These are phyloP conservation scores for Atherinomorus stipes DNA, from an alignment of 2,113 vertebrate species.

Conservation along the genomic window DNA sequence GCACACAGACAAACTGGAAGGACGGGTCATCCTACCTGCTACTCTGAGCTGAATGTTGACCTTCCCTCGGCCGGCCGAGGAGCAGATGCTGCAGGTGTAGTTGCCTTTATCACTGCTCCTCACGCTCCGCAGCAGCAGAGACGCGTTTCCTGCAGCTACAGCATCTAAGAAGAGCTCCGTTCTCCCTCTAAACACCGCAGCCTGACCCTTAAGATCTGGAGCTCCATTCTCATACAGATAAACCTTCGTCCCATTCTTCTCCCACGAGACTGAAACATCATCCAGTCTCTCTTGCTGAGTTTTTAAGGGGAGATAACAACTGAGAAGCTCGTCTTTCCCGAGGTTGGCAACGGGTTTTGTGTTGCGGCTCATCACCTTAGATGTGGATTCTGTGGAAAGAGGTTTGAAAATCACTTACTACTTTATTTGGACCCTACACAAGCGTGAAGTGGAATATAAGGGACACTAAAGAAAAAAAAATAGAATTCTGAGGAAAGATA, in stretches of 20 bases:
- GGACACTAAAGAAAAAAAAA: no score
- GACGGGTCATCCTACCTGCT: constrained; percentile 54
- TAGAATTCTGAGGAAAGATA: no score
- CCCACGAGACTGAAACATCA: constrained; percentile 55
- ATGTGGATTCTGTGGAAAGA: not conserved
- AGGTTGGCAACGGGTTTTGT: constrained; percentile 56
- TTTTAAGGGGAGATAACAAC: constrained; percentile 44
- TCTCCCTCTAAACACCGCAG: constrained; percentile 45
- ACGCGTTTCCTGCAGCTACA: constrained; percentile 58
- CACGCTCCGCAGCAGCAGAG: constrained; percentile 61
- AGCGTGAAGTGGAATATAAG: no score
- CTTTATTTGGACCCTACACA: no score
- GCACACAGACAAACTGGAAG: constrained; percentile 29
- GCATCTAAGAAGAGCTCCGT: constrained; percentile 31
- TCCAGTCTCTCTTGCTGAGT: not conserved
- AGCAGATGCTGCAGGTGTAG: constrained; percentile 67
- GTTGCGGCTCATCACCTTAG: constrained; percentile 28
- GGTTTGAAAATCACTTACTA: no score
- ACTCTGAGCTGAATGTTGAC: constrained; percentile 56
- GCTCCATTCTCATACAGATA: constrained; percentile 42
- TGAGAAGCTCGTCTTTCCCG: constrained; percentile 54
- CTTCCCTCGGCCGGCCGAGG: constrained; percentile 12
- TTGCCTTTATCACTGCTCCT: constrained; percentile 33
- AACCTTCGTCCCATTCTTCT: constrained; percentile 31
- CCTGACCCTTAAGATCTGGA: constrained; percentile 31